phyloP scores from a whole-genome alignment of 2,888 invertebrate genomes.

The Cylloceria caligata region DNA sequence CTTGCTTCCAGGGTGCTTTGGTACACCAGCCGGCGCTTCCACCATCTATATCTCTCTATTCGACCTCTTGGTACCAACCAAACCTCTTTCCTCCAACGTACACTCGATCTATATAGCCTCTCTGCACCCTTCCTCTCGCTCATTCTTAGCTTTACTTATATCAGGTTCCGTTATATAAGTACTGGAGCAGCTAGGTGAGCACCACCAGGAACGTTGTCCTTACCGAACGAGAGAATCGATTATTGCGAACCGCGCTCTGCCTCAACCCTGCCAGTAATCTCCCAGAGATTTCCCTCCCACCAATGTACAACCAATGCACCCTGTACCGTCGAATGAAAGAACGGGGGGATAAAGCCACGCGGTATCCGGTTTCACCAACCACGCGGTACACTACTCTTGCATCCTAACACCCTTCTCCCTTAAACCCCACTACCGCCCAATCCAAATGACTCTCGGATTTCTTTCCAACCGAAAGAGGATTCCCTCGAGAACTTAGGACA shows the following conservation, averaged over 20 bases:
- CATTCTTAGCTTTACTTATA: constrained; percentile 39
- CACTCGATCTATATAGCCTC: constrained; percentile 36
- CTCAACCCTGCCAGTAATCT: not conserved
- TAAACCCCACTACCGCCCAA: constrained; percentile 6
- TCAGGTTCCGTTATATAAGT: constrained; percentile 11
- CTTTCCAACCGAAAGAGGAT: constrained; percentile 58
- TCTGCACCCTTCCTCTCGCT: constrained; percentile 31
- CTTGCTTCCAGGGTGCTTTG: constrained; percentile 33
- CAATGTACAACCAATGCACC: constrained; percentile 12
- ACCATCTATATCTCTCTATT: constrained; percentile 30
- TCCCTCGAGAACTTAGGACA: constrained; percentile 38
- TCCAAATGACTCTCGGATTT: constrained; percentile 62
- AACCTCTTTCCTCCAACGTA: constrained; percentile 33
- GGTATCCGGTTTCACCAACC: constrained; percentile 31
- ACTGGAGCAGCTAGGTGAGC: not conserved
- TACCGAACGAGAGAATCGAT: constrained; percentile 61
- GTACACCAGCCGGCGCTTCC: constrained; percentile 27
- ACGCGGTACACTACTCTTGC: not conserved
- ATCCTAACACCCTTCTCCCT: not conserved
- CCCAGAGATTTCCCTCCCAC: constrained; percentile 1
- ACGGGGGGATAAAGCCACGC: constrained; percentile 34
- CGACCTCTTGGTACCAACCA: constrained; percentile 44
- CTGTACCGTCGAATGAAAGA: constrained; percentile 39
- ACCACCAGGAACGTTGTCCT: constrained; percentile 33
- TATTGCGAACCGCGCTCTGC: constrained; percentile 39